phyloP scores from a whole-genome alignment of 1,140 invertebrate species.

The Drosophila baimaii region DNA sequence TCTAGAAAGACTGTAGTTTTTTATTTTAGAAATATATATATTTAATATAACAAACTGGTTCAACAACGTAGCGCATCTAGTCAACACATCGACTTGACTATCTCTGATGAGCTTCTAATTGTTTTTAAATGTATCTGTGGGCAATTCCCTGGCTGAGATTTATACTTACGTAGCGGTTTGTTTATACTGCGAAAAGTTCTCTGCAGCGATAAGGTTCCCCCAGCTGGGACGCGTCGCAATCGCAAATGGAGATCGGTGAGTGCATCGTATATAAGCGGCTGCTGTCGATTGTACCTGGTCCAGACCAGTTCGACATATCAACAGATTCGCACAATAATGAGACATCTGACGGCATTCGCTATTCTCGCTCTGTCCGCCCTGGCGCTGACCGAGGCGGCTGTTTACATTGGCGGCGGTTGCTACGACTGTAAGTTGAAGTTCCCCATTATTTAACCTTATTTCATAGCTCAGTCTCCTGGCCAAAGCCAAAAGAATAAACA shows the following conservation, averaged over 20 bases:
- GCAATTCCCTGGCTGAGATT: slow-evolving; percentile 43
- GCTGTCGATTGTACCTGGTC: slow-evolving; percentile 29
- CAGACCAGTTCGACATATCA: slow-evolving; percentile 59
- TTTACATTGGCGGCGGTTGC: slow-evolving; percentile 71
- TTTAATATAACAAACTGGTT: background rate
- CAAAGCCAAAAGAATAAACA: background rate
- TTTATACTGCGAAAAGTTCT: slow-evolving; percentile 30
- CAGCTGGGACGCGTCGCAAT: background rate
- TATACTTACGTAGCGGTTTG: slow-evolving; percentile 34
- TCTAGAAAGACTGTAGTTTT: background rate
- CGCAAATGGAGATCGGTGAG: slow-evolving; percentile 7
- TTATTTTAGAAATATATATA: background rate
- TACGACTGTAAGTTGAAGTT: slow-evolving; percentile 62
- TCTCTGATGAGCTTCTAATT: slow-evolving; percentile 22
- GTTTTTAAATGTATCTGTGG: slow-evolving; percentile 39
- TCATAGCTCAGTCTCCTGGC: background rate
- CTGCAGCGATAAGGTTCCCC: slow-evolving; percentile 33
- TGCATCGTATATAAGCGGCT: slow-evolving; percentile 62
- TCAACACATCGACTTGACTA: background rate
- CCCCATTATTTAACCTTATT: background rate
- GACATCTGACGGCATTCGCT: slow-evolving; percentile 44
- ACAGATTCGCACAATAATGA: slow-evolving; percentile 50
- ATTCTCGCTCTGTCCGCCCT: slow-evolving; percentile 48
- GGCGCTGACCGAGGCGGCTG: slow-evolving; percentile 59
- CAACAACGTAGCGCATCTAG: slow-evolving; percentile 8